Evolutionary conservation across 2,888 invertebrate genomes (phyloP).

Genomic region (Hydraecia micacea): DNA sequence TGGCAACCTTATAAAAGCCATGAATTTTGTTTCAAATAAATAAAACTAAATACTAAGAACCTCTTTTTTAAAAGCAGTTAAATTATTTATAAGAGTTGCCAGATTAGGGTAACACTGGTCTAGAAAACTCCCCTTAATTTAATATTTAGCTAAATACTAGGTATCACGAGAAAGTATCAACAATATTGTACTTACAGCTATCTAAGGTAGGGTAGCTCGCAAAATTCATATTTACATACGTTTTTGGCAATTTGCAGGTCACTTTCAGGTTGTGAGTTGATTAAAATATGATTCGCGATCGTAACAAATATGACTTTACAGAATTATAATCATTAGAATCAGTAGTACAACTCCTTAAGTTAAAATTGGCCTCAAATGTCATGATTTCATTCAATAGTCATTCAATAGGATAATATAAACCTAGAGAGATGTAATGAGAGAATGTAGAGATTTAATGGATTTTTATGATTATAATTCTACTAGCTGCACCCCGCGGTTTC

Average conservation of each 20-base stretch:
- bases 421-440: not conserved
- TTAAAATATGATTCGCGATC: not conserved
- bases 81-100: not conserved
- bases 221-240: not conserved
- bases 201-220: not conserved
- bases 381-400: no score
- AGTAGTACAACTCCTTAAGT: not conserved
- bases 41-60: not conserved
- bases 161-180: slow-evolving; percentile 40
- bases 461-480: not conserved
- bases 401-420: not conserved
- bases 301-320: not conserved
- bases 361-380: not conserved
- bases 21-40: not conserved
- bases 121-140: not conserved
- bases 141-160: slow-evolving; percentile 13
- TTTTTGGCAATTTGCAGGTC: not conserved
- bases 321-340: not conserved
- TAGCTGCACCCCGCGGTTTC: no score
- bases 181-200: slow-evolving; percentile 10
- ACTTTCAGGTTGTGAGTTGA: not conserved
- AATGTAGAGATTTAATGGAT: not conserved
- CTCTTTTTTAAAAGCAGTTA: slow-evolving; percentile 6
- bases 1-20: not conserved
- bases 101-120: not conserved